phyloP scores from a whole-genome alignment of 2,797 vertebrate species.

The Mormyrops attenuatus region DNA sequence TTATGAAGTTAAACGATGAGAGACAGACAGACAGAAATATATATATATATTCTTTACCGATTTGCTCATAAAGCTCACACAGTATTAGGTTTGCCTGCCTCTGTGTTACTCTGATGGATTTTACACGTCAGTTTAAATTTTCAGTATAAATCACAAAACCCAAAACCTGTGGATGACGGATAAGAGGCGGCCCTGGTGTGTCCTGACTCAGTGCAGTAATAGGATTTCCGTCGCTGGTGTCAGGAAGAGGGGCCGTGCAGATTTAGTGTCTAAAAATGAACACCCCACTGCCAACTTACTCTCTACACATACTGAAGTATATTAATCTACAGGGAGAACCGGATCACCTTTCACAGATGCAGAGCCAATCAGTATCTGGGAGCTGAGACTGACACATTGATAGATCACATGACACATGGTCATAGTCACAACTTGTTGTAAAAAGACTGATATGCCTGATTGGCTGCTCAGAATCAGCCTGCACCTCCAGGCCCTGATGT shows the following conservation, averaged over 20 bases:
- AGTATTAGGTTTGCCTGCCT: constrained; percentile 13
- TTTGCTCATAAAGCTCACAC: constrained; percentile 6
- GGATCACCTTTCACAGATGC: constrained; percentile 39
- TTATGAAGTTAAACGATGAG: constrained; percentile 32
- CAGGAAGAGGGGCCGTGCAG: constrained; percentile 34
- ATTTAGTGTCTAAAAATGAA: constrained; percentile 37
- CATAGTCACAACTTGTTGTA: constrained; percentile 4
- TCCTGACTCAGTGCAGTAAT: constrained; percentile 45
- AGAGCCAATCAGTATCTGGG: constrained; percentile 32
- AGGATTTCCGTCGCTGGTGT: constrained; percentile 40
- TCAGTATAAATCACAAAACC: constrained; percentile 14
- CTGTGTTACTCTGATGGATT: constrained; percentile 15
- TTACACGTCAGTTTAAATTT: constrained; percentile 11
- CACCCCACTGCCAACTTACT: constrained; percentile 25
- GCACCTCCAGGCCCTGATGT: neutral
- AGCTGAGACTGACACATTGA: constrained; percentile 22
- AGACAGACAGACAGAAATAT: neutral
- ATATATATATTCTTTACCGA: neutral
- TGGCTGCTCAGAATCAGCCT: neutral
- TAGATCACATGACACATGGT: constrained; percentile 15
- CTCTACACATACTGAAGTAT: constrained; percentile 20
- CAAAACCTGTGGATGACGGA: constrained; percentile 28
- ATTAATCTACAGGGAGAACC: neutral
- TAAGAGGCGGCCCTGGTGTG: constrained; percentile 30
- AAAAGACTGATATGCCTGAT: neutral